Conservation (phyloP, 2,888 invertebrate genomes). For the Eristalis intricaria region DNA sequence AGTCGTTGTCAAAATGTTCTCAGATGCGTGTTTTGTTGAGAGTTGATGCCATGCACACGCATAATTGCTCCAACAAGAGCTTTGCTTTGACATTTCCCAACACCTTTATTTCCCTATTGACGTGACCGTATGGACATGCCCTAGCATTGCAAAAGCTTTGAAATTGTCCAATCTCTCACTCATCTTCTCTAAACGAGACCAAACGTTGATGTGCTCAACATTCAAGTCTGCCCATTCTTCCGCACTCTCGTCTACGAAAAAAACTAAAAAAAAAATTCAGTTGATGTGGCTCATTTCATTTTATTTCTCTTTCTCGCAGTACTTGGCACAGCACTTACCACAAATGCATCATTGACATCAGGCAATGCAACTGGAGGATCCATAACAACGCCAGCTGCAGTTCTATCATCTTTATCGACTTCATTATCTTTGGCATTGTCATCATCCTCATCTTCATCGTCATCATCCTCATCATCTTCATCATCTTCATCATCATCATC, state of each 20-base stretch:
- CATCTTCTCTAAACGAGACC: too few species aligned
- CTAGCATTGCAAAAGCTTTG: too few species aligned
- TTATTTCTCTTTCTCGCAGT: constrained; percentile 9
- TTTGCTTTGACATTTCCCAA: not conserved
- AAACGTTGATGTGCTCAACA: too few species aligned
- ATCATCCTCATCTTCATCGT: constrained; percentile 63
- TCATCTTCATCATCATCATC: constrained; percentile 64
- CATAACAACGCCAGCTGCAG: constrained; percentile 62
- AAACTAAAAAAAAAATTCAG: too few species aligned
- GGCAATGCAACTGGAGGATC: constrained; percentile 45
- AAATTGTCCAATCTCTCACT: too few species aligned
- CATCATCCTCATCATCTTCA: constrained; percentile 60
- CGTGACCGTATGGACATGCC: too few species aligned
- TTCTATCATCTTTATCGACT: constrained; percentile 57
- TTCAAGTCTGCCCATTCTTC: too few species aligned
- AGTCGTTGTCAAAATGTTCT: too few species aligned
- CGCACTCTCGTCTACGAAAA: too few species aligned
- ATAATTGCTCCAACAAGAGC: too few species aligned
- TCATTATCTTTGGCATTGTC: constrained; percentile 60
- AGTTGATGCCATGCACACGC: too few species aligned
- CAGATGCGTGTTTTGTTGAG: too few species aligned
- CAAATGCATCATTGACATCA: constrained; percentile 63
- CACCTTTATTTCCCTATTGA: not conserved
- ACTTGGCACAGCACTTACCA: constrained; percentile 28
- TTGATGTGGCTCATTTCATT: not conserved